Evolutionary conservation across 2,797 vertebrate species (phyloP).

Genomic region (Cuniculus paca): DNA sequence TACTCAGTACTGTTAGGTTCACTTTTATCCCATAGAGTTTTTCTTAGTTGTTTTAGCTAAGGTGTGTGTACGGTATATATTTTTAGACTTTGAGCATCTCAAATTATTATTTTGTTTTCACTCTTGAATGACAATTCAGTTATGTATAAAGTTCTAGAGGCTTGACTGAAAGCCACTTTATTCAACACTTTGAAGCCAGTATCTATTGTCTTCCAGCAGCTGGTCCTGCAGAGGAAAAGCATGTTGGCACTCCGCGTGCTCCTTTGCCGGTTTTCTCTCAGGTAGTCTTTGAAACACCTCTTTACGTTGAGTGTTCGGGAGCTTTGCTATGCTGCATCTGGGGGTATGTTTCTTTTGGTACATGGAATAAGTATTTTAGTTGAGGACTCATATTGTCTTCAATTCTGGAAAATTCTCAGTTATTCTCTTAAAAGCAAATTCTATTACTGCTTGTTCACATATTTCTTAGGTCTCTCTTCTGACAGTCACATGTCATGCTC

Average conservation of each 20-base stretch:
- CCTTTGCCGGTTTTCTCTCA: conserved; percentile 21
- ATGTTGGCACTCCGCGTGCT: neutral
- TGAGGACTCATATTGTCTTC: neutral
- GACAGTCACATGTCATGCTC: neutral
- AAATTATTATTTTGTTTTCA: conserved; percentile 26
- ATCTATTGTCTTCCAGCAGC: neutral
- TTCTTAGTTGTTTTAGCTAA: neutral
- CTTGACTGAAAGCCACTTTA: conserved; percentile 6
- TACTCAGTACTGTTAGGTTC: neutral
- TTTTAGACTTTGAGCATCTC: neutral
- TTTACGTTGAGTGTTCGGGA: neutral
- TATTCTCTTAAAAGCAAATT: neutral
- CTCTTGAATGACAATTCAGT: neutral
- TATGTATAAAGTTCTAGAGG: neutral
- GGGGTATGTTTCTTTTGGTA: conserved; percentile 27
- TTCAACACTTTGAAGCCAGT: neutral
- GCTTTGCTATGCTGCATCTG: neutral
- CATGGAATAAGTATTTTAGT: conserved; percentile 4
- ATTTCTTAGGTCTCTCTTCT: conserved; percentile 2
- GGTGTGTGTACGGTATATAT: neutral
- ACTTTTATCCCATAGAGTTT: neutral
- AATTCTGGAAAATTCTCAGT: conserved; percentile 26
- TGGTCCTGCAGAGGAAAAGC: neutral
- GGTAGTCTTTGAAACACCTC: neutral
- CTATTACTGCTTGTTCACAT: neutral